Evolutionary conservation across 35 echinoderm and acorn worm genomes (phyloP).

Genomic region (Heliocidaris tuberculata): DNA sequence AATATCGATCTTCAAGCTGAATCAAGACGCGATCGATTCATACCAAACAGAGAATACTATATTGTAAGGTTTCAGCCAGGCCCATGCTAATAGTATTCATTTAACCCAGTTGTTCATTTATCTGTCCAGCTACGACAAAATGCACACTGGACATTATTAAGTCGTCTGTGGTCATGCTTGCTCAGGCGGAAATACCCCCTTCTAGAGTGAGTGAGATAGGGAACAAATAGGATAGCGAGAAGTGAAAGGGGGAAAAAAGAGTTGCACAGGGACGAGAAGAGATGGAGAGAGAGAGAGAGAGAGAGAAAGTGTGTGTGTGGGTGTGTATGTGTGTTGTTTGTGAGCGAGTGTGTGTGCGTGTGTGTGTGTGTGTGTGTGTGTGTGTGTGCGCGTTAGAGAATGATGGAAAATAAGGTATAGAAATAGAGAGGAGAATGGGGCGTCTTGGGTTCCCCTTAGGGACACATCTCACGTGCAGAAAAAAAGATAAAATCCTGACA

Average conservation of each 20-base stretch:
- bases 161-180: neutral
- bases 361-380: neutral
- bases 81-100: neutral
- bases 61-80: neutral
- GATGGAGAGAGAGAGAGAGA: neutral
- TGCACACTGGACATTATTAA: neutral
- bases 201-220: neutral
- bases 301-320: neutral
- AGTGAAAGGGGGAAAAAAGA: neutral
- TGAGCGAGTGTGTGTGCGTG: neutral
- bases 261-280: neutral
- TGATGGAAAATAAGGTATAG: neutral
- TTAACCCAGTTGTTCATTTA: slow-evolving; percentile 12
- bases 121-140: neutral
- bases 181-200: neutral
- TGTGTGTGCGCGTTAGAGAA: neutral
- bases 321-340: neutral
- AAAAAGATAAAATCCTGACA: neutral
- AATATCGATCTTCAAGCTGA: neutral
- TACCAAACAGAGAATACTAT: neutral
- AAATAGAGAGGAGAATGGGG: neutral
- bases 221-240: neutral
- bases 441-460: neutral
- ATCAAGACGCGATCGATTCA: neutral
- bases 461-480: neutral